Evolutionary conservation across 2,113 vertebrate genomes (phyloP).

Genomic region (Symphodus melops): DNA sequence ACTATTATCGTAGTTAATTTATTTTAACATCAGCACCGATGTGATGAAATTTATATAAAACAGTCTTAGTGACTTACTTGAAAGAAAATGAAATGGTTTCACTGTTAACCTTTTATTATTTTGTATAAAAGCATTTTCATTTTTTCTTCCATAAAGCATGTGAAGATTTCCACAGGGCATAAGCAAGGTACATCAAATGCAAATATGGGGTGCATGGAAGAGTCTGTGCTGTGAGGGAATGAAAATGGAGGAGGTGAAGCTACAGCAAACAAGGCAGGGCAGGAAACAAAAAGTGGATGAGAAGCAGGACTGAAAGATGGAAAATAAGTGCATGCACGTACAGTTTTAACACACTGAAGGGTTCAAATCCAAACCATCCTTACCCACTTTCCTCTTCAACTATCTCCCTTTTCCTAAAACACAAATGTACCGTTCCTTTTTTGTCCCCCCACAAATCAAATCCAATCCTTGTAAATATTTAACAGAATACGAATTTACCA

Average conservation of each 20-base stretch:
- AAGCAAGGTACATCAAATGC: conserved; percentile 18
- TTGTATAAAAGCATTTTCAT: background rate
- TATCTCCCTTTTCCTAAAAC: too few species aligned
- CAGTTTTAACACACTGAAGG: background rate
- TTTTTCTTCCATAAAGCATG: background rate
- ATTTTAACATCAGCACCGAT: background rate
- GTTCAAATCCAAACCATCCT: background rate
- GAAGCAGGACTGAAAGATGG: background rate
- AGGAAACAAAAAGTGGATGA: background rate
- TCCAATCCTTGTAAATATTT: background rate
- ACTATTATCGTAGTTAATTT: too few species aligned
- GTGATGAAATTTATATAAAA: background rate
- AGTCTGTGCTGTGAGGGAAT: conserved; percentile 5
- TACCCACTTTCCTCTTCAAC: conserved; percentile 1
- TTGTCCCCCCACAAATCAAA: too few species aligned
- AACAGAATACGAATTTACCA: background rate
- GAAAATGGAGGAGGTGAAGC: conserved; percentile 5
- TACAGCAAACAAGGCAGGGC: background rate
- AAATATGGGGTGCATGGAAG: conserved; percentile 32
- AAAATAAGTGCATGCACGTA: background rate
- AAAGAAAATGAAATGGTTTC: background rate
- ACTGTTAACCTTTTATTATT: background rate
- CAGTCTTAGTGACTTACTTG: background rate
- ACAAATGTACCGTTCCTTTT: too few species aligned
- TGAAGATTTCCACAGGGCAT: conserved; percentile 12